A percentile compares a stretch with the other conserved stretches of the same genome.
These are phyloP conservation scores for Leptodactylus fuscus DNA, from an alignment of 2,113 vertebrate species.

Conservation along the genomic window DNA sequence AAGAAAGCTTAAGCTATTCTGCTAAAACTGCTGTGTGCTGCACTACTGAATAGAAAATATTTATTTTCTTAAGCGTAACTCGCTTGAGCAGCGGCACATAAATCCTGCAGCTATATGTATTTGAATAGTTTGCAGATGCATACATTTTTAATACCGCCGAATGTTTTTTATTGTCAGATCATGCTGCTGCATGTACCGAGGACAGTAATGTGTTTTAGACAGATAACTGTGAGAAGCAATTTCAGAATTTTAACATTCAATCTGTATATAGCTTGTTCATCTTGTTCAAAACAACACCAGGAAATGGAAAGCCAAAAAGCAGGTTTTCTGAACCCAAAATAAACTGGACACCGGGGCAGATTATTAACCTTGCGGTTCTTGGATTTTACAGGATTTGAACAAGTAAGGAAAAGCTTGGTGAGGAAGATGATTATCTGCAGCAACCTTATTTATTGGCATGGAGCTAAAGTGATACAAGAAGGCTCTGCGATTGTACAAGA, in stretches of 20 bases:
- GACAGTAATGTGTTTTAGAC: conserved; percentile 61
- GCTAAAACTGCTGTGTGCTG: conserved; percentile 55
- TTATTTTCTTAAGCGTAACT: conserved; percentile 54
- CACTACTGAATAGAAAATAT: conserved; percentile 58
- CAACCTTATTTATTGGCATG: neutral
- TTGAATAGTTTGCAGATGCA: conserved; percentile 58
- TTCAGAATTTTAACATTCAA: conserved; percentile 58
- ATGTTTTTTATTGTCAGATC: conserved; percentile 59
- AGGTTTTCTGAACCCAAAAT: conserved; percentile 24
- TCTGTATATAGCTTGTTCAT: conserved; percentile 47
- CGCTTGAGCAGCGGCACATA: conserved; percentile 52
- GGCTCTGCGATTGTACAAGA: neutral
- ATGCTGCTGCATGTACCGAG: conserved; percentile 56
- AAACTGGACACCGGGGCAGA: conserved; percentile 18
- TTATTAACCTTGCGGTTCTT: conserved; percentile 38
- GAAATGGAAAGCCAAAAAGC: conserved; percentile 41
- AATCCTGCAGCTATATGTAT: conserved; percentile 60
- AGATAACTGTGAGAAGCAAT: conserved; percentile 60
- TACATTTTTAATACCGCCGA: conserved; percentile 58
- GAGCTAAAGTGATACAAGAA: neutral
- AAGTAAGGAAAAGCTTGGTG: conserved; percentile 4
- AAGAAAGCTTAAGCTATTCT: conserved; percentile 52
- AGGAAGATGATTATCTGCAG: conserved; percentile 18
- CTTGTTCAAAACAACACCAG: conserved; percentile 38
- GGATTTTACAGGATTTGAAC: conserved; percentile 25